Conservation (phyloP, 2,797 vertebrate genomes). For the Ctenopoma kingsleyae region DNA sequence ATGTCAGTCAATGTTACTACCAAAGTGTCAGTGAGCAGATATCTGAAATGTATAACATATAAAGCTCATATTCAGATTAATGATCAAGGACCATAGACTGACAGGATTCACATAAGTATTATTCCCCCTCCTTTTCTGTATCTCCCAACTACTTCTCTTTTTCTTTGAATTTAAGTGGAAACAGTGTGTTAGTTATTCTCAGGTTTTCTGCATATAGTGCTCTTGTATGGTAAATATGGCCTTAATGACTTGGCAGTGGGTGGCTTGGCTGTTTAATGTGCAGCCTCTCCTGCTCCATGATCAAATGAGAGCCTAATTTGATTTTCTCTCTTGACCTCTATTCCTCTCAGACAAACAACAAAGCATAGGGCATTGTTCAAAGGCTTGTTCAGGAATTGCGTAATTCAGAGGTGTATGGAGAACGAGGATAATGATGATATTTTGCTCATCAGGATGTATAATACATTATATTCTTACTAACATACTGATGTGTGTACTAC, state of each 20-base stretch:
- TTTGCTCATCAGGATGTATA: constrained; percentile 18
- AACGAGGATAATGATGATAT: constrained; percentile 43
- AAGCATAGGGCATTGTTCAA: constrained; percentile 51
- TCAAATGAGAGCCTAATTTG: constrained; percentile 79
- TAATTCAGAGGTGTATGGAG: constrained; percentile 24
- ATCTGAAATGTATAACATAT: constrained; percentile 13
- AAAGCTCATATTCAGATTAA: neutral
- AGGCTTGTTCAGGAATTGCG: constrained; percentile 29
- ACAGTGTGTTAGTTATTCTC: constrained; percentile 28
- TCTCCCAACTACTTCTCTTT: constrained; percentile 30
- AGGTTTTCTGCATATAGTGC: constrained; percentile 30
- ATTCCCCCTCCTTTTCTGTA: constrained; percentile 5
- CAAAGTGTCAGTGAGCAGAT: neutral
- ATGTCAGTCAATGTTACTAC: neutral
- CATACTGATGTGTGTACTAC: too few relatives aligned
- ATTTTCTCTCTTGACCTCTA: constrained; percentile 80
- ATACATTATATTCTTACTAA: constrained; percentile 1
- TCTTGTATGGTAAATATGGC: constrained; percentile 66
- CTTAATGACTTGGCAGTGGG: constrained; percentile 72
- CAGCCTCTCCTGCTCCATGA: constrained; percentile 58
- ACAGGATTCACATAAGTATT: constrained; percentile 4
- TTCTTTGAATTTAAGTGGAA: constrained; percentile 57
- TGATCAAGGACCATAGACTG: neutral
- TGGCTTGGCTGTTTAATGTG: constrained; percentile 66
- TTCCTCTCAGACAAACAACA: constrained; percentile 64